Percentiles rank a stretch among this genome's conserved stretches.
Evolutionary conservation across 2,888 invertebrate genomes (phyloP).

Genomic region (Cynaeus angustus): DNA sequence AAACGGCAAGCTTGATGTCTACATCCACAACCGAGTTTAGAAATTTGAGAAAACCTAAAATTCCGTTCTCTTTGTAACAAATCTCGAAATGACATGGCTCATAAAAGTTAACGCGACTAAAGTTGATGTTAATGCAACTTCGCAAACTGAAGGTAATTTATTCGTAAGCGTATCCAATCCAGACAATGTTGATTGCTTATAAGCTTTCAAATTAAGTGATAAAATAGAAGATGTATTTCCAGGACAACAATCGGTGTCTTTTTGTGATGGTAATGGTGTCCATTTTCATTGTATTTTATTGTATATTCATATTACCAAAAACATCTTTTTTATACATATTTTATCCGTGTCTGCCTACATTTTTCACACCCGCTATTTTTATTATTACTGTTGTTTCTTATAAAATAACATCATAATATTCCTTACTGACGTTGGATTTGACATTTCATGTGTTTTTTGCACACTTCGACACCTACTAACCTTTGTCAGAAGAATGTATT

Average conservation of each 20-base stretch:
- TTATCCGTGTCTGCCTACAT: conserved; percentile 13
- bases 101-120: too few relatives aligned
- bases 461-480: conserved; percentile 6
- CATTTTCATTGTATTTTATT: conserved; percentile 33
- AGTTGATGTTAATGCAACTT: neutral
- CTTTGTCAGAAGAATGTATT: too few relatives aligned
- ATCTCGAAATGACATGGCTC: neutral
- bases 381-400: conserved; percentile 6
- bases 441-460: neutral
- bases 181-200: conserved; percentile 17
- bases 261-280: conserved; percentile 25
- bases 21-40: neutral
- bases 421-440: neutral
- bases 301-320: conserved; percentile 12
- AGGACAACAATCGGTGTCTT: conserved; percentile 15
- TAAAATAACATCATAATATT: conserved; percentile 15
- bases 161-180: neutral
- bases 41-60: neutral
- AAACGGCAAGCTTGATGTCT: conserved; percentile 1
- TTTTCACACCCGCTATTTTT: conserved; percentile 26
- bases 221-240: conserved; percentile 28
- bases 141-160: neutral
- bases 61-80: neutral
- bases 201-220: conserved; percentile 31
- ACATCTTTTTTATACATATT: conserved; percentile 23